Conservation (phyloP, 2,888 invertebrate species). For the Sinentomon sp. region DNA sequence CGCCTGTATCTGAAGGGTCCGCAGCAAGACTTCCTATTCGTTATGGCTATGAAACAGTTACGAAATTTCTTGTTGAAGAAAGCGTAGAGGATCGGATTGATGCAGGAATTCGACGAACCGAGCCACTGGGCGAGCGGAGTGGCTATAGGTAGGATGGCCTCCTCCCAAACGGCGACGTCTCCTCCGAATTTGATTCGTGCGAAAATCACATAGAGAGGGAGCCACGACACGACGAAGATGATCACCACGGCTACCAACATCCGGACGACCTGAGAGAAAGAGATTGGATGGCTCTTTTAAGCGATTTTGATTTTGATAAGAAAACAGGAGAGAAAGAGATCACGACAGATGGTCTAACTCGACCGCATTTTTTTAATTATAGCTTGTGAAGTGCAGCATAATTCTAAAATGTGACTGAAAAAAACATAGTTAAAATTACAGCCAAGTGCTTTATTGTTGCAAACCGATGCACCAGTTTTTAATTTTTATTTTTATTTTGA, state of each 20-base stretch:
- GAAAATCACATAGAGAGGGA: slow-evolving; percentile 68
- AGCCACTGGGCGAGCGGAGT: slow-evolving; percentile 77
- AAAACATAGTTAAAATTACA: too few relatives aligned
- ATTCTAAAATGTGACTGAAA: too few relatives aligned
- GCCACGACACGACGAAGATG: slow-evolving; percentile 75
- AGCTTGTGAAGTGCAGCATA: too few relatives aligned
- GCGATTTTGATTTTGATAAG: too few relatives aligned
- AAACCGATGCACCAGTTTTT: too few relatives aligned
- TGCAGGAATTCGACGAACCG: slow-evolving; percentile 78
- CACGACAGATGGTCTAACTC: too few relatives aligned
- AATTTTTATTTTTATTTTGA: too few relatives aligned
- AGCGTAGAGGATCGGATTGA: slow-evolving; percentile 78
- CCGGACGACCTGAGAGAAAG: slow-evolving; percentile 73
- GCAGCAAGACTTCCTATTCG: slow-evolving; percentile 6
- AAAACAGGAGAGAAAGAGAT: too few relatives aligned
- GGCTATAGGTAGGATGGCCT: slow-evolving; percentile 40
- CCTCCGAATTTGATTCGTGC: slow-evolving; percentile 59
- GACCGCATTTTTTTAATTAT: too few relatives aligned
- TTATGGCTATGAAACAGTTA: slow-evolving; percentile 10
- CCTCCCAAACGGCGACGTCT: slow-evolving; percentile 42
- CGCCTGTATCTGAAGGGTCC: slow-evolving; percentile 11
- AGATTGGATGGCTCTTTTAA: too few relatives aligned
- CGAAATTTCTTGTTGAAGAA: slow-evolving; percentile 13
- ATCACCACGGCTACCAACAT: slow-evolving; percentile 81
- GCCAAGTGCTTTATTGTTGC: too few relatives aligned